Evolutionary conservation across 2,797 vertebrate genomes (phyloP).

Genomic region (Sylvilagus floridanus): DNA sequence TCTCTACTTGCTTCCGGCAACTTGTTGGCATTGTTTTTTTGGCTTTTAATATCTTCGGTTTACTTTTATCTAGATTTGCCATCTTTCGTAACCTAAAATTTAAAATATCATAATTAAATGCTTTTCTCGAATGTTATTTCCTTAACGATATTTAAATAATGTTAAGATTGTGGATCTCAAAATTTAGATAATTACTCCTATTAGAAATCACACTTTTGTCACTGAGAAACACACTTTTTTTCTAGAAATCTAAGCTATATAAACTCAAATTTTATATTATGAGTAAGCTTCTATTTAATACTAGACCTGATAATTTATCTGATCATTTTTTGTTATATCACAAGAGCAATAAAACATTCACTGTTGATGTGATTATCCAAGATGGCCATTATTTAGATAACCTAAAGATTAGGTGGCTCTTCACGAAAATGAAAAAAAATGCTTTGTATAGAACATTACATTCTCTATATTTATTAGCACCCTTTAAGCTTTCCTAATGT

Average conservation of each 20-base stretch:
- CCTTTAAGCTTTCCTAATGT: conserved; percentile 22
- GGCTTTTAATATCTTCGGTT: conserved; percentile 75
- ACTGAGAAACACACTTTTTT: neutral
- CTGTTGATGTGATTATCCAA: conserved; percentile 22
- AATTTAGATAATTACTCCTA: conserved; percentile 15
- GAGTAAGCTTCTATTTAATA: neutral
- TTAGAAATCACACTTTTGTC: conserved; percentile 15
- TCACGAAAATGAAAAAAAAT: conserved; percentile 4
- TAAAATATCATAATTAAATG: conserved; percentile 71
- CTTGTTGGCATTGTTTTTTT: conserved; percentile 81
- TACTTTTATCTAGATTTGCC: conserved; percentile 70
- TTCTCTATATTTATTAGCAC: neutral
- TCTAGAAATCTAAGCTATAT: conserved; percentile 26
- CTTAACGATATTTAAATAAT: conserved; percentile 61
- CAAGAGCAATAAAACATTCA: neutral
- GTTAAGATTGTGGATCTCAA: neutral
- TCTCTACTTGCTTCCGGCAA: conserved; percentile 79
- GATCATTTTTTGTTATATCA: neutral
- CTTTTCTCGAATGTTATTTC: conserved; percentile 48
- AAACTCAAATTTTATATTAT: conserved; percentile 27
- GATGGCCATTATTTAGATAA: neutral
- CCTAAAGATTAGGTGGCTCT: conserved; percentile 40
- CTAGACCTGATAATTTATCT: neutral
- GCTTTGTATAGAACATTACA: neutral
- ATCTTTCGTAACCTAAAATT: conserved; percentile 77